Evolutionary conservation across 1,140 invertebrate genomes (phyloP), one percentile per base, ranked within the genome.

Genomic region (Wiebesia pumilae): DNA sequence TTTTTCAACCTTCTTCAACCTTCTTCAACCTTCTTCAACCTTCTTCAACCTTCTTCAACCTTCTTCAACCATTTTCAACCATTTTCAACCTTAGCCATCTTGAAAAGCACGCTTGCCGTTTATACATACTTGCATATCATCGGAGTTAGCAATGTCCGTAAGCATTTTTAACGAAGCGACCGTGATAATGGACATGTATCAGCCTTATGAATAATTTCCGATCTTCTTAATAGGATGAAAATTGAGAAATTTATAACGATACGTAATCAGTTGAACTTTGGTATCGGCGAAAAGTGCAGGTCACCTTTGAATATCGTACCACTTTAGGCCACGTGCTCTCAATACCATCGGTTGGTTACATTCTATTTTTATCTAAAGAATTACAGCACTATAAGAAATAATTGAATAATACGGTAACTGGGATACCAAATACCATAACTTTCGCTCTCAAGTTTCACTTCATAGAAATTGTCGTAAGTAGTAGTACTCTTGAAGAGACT

Each of bases 241-340:
- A 75, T 75, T 35, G 43, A 75, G 71, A 75, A 75, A 75, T 43
- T 75, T 43, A 43, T 75, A 75, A 40, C 21, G 71, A 75, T 75
- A 75, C n/a, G 71, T n/a, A 43, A 75, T 75, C 71, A 43, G 71
- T 75, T 75, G 71, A 75, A 75, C 71, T 43, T 38, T 75, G 38
- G 14, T 43, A 75, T 43, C 71, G 9, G 38, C 43, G 71, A n/a
- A 75, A 75, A 38, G 38, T 43, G 71, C 71, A 75, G 71, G 71
- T 75, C 38, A 75, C 40, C 71, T 75, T 75, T 75, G 38, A 40
- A 43, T 75, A n/a, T 43, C 16, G 7, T 38, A 16, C 16, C 69
- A 71, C 10, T 71, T 38, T 71, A 38, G 69, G 19, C 3, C 21
- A 6, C 9, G n/a, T n/a, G 4, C 21, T 71, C 40, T 3, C 33